Conservation (phyloP, 1,140 invertebrate genomes). For the Tyrophagus putrescentiae region DNA sequence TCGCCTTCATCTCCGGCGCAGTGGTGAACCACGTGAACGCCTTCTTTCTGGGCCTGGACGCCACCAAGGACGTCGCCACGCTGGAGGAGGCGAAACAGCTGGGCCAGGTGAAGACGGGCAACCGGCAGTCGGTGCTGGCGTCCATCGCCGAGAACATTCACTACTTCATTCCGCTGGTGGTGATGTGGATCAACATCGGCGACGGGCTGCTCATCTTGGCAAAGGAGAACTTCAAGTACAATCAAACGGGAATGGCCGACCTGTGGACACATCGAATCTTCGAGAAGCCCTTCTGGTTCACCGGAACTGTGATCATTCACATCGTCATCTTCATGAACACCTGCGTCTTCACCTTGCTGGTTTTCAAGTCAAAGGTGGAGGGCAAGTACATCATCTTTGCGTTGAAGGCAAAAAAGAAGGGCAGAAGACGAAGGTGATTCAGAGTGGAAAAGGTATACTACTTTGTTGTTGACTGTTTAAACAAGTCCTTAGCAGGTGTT, state of each 20-base stretch:
- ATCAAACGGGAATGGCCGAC: neutral
- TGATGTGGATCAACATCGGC: neutral
- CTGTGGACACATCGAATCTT: neutral
- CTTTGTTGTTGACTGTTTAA: no score
- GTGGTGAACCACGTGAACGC: no score
- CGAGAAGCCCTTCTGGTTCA: neutral
- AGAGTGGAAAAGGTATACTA: neutral
- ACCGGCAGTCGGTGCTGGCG: no score
- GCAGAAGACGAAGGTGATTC: neutral
- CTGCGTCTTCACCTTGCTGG: neutral
- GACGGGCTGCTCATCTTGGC: neutral
- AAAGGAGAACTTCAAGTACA: neutral
- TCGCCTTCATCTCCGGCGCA: no score
- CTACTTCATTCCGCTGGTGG: neutral
- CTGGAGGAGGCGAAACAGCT: no score
- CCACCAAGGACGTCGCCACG: no score
- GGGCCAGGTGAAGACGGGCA: no score
- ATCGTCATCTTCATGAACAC: neutral
- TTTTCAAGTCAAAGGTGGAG: neutral
- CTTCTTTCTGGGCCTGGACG: no score
- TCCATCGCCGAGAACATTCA: neutral
- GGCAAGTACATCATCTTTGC: neutral
- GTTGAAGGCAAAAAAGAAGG: neutral
- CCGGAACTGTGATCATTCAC: neutral
- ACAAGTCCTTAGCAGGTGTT: no score